These are phyloP conservation scores for Atopsyche davidsoni DNA, from an alignment of 1,140 invertebrate genomes.

Conservation along the genomic window DNA sequence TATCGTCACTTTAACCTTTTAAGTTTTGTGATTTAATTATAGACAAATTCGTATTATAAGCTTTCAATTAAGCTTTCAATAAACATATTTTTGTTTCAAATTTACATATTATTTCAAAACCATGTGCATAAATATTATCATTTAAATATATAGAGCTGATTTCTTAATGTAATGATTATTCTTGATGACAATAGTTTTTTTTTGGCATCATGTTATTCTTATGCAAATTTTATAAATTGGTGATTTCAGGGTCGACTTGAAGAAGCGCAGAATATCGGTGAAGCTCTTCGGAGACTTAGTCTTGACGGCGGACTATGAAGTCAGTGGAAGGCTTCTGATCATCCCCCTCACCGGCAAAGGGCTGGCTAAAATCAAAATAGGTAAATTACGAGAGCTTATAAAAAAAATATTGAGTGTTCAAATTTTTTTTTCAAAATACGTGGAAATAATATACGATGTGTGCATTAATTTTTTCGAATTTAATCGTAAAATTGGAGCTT, in stretches of 20 bases:
- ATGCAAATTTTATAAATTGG: no score
- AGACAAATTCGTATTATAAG: not conserved
- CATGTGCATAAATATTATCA: no score
- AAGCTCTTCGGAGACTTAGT: slow-evolving; percentile 23
- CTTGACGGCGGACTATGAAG: slow-evolving; percentile 27
- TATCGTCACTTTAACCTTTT: not conserved
- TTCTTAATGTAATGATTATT: no score
- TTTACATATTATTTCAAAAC: not conserved
- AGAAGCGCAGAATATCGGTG: slow-evolving; percentile 23
- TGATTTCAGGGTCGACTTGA: slow-evolving; percentile 29
- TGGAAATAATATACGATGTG: no score
- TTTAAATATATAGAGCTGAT: no score
- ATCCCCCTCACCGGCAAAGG: slow-evolving; percentile 32
- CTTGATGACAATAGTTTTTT: no score
- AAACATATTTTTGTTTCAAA: not conserved
- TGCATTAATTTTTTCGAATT: no score
- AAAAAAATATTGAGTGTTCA: no score
- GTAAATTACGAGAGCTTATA: no score
- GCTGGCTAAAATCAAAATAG: slow-evolving; percentile 21
- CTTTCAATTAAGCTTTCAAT: not conserved
- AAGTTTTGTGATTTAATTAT: not conserved
- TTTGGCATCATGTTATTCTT: no score
- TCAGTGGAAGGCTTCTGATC: slow-evolving; percentile 31
- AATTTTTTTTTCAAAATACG: no score
- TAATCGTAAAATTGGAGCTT: no score